Conservation (phyloP, 2,888 invertebrate species). For the Graphium colonna region DNA sequence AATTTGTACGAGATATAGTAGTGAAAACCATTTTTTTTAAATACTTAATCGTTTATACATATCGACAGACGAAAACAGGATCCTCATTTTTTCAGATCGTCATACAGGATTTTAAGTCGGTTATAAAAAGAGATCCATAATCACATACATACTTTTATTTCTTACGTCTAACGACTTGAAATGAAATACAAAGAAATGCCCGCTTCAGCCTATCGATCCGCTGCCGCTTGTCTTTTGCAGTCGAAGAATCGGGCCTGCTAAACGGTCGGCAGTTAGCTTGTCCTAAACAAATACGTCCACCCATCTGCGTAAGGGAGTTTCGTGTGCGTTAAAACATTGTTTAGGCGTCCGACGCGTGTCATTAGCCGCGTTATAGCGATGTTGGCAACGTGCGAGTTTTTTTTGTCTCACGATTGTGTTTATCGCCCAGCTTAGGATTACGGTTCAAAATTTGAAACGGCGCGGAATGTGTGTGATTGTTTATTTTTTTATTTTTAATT, state of each 20-base stretch:
- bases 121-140: no score
- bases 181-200: no score
- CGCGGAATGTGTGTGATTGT: background rate
- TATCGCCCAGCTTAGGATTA: constrained; percentile 21
- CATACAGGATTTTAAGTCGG: no score
- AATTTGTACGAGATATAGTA: no score
- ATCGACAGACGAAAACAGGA: no score
- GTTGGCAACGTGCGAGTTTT: constrained; percentile 52
- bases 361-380: constrained; percentile 56
- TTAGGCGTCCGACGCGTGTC: constrained; percentile 66
- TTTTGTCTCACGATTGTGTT: constrained; percentile 45
- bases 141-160: background rate
- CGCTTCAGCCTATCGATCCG: constrained; percentile 15
- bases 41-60: no score
- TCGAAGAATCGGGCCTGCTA: constrained; percentile 50
- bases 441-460: background rate
- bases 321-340: constrained; percentile 72
- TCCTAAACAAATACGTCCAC: constrained; percentile 74
- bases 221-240: constrained; percentile 20
- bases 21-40: no score
- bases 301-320: constrained; percentile 69
- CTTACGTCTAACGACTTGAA: no score
- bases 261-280: constrained; percentile 72
- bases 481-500: background rate
- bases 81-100: no score